Evolutionary conservation across 1,140 invertebrate species (phyloP).

Genomic region (Temnothorax longispinosus): DNA sequence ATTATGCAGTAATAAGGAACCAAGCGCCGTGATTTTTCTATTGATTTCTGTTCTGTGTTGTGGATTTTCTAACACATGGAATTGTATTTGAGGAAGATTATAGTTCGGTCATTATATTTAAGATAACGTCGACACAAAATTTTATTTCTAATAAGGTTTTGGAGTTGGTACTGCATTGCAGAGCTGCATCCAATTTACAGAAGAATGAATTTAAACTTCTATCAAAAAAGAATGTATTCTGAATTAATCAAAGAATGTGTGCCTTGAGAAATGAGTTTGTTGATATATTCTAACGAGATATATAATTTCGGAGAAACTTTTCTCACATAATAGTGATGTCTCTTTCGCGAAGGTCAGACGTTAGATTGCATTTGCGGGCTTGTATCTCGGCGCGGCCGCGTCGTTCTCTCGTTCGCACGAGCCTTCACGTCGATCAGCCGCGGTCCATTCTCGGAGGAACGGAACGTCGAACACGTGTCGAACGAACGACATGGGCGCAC

Average conservation of each 20-base stretch:
- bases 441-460: constrained; percentile 44
- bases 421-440: constrained; percentile 44
- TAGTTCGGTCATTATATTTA: no score
- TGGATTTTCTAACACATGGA: no score
- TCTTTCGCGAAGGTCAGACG: constrained; percentile 23
- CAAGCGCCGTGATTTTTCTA: no score
- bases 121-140: no score
- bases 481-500: constrained; percentile 59
- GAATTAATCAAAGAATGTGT: not conserved
- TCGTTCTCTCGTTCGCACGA: constrained; percentile 43
- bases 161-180: no score
- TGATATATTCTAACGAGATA: not conserved
- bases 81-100: no score
- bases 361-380: constrained; percentile 16
- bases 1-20: no score
- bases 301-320: constrained; percentile 13
- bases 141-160: no score
- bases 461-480: constrained; percentile 56
- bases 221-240: not conserved
- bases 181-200: no score
- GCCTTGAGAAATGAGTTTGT: not conserved
- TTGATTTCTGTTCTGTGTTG: no score
- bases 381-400: constrained; percentile 4
- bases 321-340: not conserved
- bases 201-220: not conserved